These are phyloP conservation scores for rat (Rattus norvegicus) DNA, from an alignment of 2,113 vertebrate genomes.

Conservation along the genomic window DNA sequence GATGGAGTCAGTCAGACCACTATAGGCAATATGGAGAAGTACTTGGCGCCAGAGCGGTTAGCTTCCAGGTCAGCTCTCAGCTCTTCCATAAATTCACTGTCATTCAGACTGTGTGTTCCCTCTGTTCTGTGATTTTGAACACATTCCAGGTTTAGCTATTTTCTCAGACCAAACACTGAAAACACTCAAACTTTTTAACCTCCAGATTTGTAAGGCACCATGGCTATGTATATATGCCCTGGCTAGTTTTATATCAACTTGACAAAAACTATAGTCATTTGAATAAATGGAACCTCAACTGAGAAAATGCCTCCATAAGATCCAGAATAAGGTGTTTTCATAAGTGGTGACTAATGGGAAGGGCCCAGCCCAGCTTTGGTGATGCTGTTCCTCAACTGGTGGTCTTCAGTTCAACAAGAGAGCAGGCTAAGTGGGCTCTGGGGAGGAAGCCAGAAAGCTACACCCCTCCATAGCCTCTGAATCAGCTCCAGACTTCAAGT, in stretches of 20 bases:
- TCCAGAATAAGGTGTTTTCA: neutral
- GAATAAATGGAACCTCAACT: neutral
- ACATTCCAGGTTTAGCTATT: neutral
- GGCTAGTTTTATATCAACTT: neutral
- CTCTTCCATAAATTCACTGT: neutral
- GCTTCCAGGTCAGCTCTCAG: neutral
- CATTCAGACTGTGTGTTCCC: neutral
- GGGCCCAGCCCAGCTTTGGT: neutral
- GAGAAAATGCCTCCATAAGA: neutral
- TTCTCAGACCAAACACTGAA: neutral
- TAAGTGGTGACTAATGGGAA: neutral
- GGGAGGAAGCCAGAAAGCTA: neutral
- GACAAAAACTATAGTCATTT: neutral
- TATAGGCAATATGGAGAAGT: neutral
- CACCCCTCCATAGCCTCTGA: neutral
- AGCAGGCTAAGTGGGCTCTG: neutral
- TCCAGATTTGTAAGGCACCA: neutral
- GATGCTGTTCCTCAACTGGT: neutral
- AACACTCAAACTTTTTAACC: neutral
- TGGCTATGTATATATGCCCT: neutral
- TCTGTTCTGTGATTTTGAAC: slow-evolving; percentile 26
- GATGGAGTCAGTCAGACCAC: slow-evolving; percentile 21
- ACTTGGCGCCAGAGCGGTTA: neutral
- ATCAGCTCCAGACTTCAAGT: neutral
- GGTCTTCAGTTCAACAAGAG: neutral